phyloP scores from a whole-genome alignment of 1,140 invertebrate genomes.

The Onthophagus taurus region DNA sequence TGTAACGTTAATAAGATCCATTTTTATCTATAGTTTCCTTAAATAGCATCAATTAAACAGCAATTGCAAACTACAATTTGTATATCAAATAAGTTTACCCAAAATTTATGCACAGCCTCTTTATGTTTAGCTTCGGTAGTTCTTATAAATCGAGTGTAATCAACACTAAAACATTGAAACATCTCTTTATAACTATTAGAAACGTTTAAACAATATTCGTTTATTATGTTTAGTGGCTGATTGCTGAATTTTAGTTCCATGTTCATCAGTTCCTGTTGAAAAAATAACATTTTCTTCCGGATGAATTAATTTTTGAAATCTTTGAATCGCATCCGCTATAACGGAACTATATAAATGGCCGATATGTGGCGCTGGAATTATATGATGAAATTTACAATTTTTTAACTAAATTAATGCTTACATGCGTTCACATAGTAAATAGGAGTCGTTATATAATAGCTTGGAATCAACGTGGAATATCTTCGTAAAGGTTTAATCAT shows the following conservation, averaged over 20 bases:
- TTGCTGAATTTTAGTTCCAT: slow-evolving; percentile 90
- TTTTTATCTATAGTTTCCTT: slow-evolving; percentile 58
- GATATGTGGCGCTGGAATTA: slow-evolving; percentile 81
- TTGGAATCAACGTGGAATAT: too few species aligned
- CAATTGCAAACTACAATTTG: not conserved
- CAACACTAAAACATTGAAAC: slow-evolving; percentile 57
- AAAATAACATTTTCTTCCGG: slow-evolving; percentile 49
- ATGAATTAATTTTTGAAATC: slow-evolving; percentile 55
- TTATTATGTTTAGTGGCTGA: slow-evolving; percentile 54
- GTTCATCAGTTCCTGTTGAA: slow-evolving; percentile 93
- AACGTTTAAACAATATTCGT: slow-evolving; percentile 62
- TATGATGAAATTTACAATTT: slow-evolving; percentile 6
- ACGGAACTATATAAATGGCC: slow-evolving; percentile 90
- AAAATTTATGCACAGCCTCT: slow-evolving; percentile 70
- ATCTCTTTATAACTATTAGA: slow-evolving; percentile 64
- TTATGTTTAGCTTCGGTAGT: slow-evolving; percentile 77
- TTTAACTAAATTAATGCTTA: slow-evolving; percentile 42
- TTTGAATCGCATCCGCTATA: slow-evolving; percentile 76
- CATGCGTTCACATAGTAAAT: slow-evolving; percentile 96
- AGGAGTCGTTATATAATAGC: slow-evolving; percentile 91
- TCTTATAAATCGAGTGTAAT: slow-evolving; percentile 71
- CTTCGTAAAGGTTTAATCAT: too few species aligned
- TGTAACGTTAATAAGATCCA: slow-evolving; percentile 81
- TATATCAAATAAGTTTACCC: slow-evolving; percentile 51
- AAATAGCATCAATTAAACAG: slow-evolving; percentile 34